A percentile compares a stretch with the other conserved stretches of the same genome.
Evolutionary conservation across 2,888 invertebrate species (phyloP).

Genomic region (Diloba caeruleocephala): DNA sequence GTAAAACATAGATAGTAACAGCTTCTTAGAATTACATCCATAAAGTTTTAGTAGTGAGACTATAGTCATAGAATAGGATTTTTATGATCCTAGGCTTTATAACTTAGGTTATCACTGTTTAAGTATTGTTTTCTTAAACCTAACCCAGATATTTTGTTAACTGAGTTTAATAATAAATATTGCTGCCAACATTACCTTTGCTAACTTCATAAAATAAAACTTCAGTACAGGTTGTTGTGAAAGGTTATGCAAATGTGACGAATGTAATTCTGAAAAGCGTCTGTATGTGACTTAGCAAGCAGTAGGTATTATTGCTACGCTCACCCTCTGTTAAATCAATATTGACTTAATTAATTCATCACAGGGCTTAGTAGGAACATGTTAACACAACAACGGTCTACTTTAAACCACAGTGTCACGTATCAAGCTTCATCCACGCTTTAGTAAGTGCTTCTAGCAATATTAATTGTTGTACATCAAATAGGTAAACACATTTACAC

Average conservation of each 20-base stretch:
- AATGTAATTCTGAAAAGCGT: neutral
- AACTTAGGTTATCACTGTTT: neutral
- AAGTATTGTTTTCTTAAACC: too few relatives aligned
- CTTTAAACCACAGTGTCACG: constrained; percentile 30
- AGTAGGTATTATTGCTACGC: constrained; percentile 7
- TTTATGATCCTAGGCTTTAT: constrained; percentile 25
- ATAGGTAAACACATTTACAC: constrained; percentile 21
- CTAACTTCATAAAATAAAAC: too few relatives aligned
- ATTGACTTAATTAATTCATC: constrained; percentile 66
- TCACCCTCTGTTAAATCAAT: constrained; percentile 57
- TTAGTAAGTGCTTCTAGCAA: constrained; percentile 14
- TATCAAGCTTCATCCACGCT: constrained; percentile 5
- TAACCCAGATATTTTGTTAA: too few relatives aligned
- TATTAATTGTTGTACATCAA: constrained; percentile 25
- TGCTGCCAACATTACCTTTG: too few relatives aligned
- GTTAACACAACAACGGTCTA: constrained; percentile 48
- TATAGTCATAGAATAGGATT: constrained; percentile 6
- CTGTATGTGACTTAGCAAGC: constrained; percentile 24
- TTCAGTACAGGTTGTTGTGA: too few relatives aligned
- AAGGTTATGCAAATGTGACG: too few relatives aligned
- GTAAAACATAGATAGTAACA: constrained; percentile 19
- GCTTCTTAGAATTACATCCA: constrained; percentile 8
- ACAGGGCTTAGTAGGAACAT: constrained; percentile 43
- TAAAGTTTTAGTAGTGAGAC: constrained; percentile 18
- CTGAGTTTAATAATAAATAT: too few relatives aligned